Conservation (phyloP, 1,140 invertebrate species). For the Odontomachus brunneus region DNA sequence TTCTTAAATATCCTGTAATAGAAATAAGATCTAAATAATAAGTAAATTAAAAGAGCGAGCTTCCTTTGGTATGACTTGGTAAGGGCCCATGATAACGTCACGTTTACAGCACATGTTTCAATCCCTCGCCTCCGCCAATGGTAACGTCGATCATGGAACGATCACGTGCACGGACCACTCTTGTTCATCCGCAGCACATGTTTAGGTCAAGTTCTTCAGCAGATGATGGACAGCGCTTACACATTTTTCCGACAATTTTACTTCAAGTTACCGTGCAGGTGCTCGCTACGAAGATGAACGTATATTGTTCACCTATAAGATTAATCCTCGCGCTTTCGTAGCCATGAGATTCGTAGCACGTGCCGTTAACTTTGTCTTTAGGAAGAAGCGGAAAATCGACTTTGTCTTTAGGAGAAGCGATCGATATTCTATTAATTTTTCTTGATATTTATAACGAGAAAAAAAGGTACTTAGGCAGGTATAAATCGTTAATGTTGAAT, state of each 20-base stretch:
- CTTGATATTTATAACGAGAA: background rate
- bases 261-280: no score
- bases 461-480: background rate
- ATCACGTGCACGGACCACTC: slow-evolving; percentile 57
- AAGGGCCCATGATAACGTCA: background rate
- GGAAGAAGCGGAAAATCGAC: no score
- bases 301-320: no score
- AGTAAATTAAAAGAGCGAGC: no score
- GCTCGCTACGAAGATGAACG: no score
- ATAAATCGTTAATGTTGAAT: no score
- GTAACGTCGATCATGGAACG: background rate
- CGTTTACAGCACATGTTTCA: slow-evolving; percentile 11
- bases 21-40: no score
- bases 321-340: no score
- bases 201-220: background rate
- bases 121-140: slow-evolving; percentile 10
- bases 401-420: no score
- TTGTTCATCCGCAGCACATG: background rate
- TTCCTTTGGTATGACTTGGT: background rate
- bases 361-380: no score
- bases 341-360: no score
- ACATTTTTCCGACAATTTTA: background rate
- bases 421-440: background rate
- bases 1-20: no score
- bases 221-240: background rate